phyloP scores from a whole-genome alignment of 2,113 vertebrate genomes.

The Tupaia chinensis region DNA sequence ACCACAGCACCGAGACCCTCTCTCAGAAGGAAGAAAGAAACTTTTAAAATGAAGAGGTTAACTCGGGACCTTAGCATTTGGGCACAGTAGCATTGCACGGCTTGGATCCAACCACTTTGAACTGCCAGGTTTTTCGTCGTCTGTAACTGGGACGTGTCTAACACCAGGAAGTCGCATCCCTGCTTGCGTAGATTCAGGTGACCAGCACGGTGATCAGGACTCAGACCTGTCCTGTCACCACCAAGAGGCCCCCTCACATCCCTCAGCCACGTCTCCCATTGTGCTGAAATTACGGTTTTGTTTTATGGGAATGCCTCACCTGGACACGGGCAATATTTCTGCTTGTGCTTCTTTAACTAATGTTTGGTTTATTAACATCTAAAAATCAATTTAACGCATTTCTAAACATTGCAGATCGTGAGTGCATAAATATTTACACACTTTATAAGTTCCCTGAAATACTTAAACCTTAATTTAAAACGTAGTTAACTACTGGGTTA shows the following conservation, averaged over 20 bases:
- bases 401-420: background rate
- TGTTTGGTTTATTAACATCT: conserved; percentile 23
- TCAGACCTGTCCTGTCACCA: background rate
- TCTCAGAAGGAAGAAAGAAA: too few species aligned
- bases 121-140: too few species aligned
- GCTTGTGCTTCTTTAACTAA: background rate
- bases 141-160: background rate
- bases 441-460: conserved; percentile 3
- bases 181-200: background rate
- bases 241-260: background rate
- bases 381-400: background rate
- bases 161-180: background rate
- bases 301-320: background rate
- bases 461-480: conserved; percentile 24
- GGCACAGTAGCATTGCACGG: too few species aligned
- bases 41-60: too few species aligned
- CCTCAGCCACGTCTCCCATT: background rate
- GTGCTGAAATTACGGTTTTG: background rate
- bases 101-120: too few species aligned
- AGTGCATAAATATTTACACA: background rate
- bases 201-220: background rate
- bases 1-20: too few species aligned
- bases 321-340: background rate
- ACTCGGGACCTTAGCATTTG: too few species aligned
- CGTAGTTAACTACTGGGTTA: background rate